Evolutionary conservation across 1,140 invertebrate species (phyloP).

Genomic region (Drosophila cardini): DNA sequence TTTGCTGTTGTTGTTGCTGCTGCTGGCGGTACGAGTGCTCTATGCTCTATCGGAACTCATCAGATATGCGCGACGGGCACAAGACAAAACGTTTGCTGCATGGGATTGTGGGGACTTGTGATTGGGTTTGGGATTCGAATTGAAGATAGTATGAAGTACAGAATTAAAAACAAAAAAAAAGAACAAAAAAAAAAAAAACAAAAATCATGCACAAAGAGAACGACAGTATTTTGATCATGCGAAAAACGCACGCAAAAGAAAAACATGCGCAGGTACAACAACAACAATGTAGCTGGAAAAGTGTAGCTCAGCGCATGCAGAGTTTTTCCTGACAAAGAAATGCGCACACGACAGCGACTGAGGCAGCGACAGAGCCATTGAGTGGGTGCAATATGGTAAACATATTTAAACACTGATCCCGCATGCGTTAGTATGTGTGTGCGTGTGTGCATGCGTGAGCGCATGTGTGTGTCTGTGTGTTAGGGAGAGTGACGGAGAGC

Average conservation of each 20-base stretch:
- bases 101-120: not conserved
- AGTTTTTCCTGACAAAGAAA: conserved; percentile 52
- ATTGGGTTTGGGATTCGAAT: conserved; percentile 18
- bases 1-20: conserved; percentile 26
- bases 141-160: conserved; percentile 27
- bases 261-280: conserved; percentile 77
- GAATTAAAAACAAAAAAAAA: conserved; percentile 16
- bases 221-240: conserved; percentile 76
- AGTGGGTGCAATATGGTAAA: conserved; percentile 79
- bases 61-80: conserved; percentile 68
- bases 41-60: conserved; percentile 73
- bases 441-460: conserved; percentile 20
- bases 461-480: too few species aligned
- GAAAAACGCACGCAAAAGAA: conserved; percentile 80
- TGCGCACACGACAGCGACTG: conserved; percentile 1
- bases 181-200: too few species aligned
- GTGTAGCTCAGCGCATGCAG: conserved; percentile 49
- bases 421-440: conserved; percentile 46
- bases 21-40: conserved; percentile 14
- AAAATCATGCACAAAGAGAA: conserved; percentile 43
- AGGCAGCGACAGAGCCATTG: conserved; percentile 19
- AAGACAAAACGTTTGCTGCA: conserved; percentile 61
- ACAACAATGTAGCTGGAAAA: conserved; percentile 59
- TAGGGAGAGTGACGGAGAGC: conserved; percentile 57
- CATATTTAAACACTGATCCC: conserved; percentile 77